Evolutionary conservation across 2,797 vertebrate species (phyloP).

Genomic region (Oreochromis mossambicus): DNA sequence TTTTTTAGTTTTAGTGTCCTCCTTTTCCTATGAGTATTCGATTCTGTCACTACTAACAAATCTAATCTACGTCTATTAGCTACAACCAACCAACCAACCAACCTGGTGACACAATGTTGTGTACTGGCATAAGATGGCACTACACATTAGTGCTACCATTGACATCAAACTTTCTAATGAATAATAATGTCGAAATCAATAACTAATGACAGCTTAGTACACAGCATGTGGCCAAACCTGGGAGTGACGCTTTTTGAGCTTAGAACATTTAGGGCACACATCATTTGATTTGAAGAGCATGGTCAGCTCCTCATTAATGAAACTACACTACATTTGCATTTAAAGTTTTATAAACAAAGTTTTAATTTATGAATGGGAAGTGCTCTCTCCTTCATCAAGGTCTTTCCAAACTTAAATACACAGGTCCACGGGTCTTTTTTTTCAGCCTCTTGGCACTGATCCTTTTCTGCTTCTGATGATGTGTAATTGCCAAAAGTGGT

Average conservation of each 20-base stretch:
- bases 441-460: not conserved
- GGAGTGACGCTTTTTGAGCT: not conserved
- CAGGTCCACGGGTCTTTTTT: not conserved
- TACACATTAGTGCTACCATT: not conserved
- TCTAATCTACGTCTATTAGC: not conserved
- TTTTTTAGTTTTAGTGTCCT: not conserved
- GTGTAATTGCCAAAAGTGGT: not conserved
- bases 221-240: not conserved
- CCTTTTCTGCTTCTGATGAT: not conserved
- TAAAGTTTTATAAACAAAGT: not conserved
- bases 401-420: not conserved
- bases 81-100: not conserved
- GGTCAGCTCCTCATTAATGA: not conserved
- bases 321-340: not conserved
- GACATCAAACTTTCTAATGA: constrained; percentile 22
- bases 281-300: not conserved
- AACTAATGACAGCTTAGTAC: constrained; percentile 12
- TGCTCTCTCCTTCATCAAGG: accelerated
- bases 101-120: not conserved
- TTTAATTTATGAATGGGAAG: not conserved
- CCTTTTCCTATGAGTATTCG: accelerated
- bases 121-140: not conserved
- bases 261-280: not conserved
- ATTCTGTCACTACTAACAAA: not conserved
- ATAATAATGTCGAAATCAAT: constrained; percentile 52